Evolutionary conservation across 2,888 invertebrate genomes (phyloP), one percentile per base, ranked within the genome.

Genomic region (Capitulum mitella): DNA sequence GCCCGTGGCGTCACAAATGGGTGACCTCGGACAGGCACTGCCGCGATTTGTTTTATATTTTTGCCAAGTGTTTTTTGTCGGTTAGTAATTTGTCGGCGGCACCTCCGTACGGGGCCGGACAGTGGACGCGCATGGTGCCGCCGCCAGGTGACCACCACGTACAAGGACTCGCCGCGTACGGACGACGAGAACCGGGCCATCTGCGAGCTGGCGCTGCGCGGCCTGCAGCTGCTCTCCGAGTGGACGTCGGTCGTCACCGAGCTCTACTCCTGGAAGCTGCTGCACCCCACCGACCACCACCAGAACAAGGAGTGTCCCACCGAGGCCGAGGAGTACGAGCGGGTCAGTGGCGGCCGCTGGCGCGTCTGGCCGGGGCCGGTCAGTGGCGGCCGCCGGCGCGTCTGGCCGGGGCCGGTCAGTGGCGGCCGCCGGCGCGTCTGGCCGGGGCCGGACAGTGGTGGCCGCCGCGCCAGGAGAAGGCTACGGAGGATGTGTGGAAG

Each of bases 171-270:
- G 78, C 86, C 87, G 0, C 92, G 97, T 26, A 93, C 93, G 0
- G 98, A 98, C 86, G 87, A 89, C 0, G 98, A 98, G 86, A 98
- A 98, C 87, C 91, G 92, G 80, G 93, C 95, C 79, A 93, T 98
- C 3, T 91, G 94, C 0, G 95, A 97, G 84, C 88, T 99, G 81
- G 95, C 97, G 10, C 88, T 99, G 29, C 89, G 94, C 5, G 98
- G 98, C 0, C 88, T 99, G 0, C 97, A 97, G 85, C 88, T 98
- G 78, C 88, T 99, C 8, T 97, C 97, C 0, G 93, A 95, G 81
- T 99, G 98, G 99, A 98, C 97, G 26, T 93, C 94, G 80, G 94
- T 97, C 77, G 94, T 99, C 0, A 97, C 97, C 0, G 97, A 98
- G 87, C 87, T 97, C 79, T 97, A 97, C 86, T 96, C 97, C 0